These are phyloP conservation scores for Formica aserva DNA, from an alignment of 2,888 invertebrate species.

Conservation along the genomic window DNA sequence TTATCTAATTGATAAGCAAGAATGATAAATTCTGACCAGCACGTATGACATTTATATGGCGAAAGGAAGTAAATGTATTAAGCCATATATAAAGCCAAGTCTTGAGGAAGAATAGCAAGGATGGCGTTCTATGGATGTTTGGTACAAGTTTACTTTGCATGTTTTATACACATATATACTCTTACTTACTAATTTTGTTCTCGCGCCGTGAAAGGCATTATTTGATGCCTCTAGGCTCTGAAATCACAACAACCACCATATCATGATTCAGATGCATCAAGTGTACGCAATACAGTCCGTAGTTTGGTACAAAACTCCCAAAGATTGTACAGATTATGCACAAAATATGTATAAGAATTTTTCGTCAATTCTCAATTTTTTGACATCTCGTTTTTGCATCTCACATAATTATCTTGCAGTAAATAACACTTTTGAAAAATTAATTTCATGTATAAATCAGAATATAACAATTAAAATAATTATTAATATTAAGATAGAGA, in stretches of 20 bases:
- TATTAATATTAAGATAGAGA: not conserved
- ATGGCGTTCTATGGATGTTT: conserved; percentile 69
- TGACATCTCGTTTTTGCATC: not conserved
- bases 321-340: conserved; percentile 56
- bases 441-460: not conserved
- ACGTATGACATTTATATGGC: conserved; percentile 69
- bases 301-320: conserved; percentile 78
- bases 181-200: conserved; percentile 86
- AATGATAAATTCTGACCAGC: conserved; percentile 68
- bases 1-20: conserved; percentile 60
- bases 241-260: conserved; percentile 86
- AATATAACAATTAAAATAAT: not conserved
- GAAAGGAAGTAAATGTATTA: conserved; percentile 25
- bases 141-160: conserved; percentile 80
- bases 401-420: not conserved
- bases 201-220: conserved; percentile 86
- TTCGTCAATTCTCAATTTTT: not conserved
- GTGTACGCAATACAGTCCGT: conserved; percentile 77
- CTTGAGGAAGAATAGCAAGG: conserved; percentile 71
- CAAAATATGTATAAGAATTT: conserved; percentile 49
- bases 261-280: conserved; percentile 80
- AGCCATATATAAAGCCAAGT: conserved; percentile 65
- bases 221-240: conserved; percentile 86
- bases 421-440: not conserved
- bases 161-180: conserved; percentile 83